Conservation (phyloP, 2,888 invertebrate species). For the Gandaritis pyraliata region DNA sequence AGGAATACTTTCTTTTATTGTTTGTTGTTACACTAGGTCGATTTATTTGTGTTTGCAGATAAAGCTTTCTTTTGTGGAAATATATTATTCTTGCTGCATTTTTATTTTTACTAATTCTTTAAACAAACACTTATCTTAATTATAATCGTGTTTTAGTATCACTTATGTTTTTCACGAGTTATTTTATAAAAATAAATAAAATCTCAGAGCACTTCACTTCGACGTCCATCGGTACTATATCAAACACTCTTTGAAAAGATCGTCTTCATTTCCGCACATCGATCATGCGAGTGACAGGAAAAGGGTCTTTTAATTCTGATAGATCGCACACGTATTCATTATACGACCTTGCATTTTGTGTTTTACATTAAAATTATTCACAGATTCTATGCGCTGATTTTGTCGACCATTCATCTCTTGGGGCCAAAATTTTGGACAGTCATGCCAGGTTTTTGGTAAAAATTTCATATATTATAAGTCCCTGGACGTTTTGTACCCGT, state of each 20-base stretch:
- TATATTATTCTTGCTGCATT: conserved; percentile 13
- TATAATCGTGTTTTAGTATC: too few species aligned
- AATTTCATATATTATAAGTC: background rate
- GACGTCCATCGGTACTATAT: conserved; percentile 59
- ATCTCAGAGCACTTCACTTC: conserved; percentile 27
- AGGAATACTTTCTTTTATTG: conserved; percentile 63
- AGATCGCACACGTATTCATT: conserved; percentile 79
- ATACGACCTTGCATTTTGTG: conserved; percentile 63
- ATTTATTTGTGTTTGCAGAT: conserved; percentile 35
- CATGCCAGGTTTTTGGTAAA: background rate
- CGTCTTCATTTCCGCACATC: conserved; percentile 82
- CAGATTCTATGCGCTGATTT: conserved; percentile 22
- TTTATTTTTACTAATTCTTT: background rate
- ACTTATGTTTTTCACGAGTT: too few species aligned
- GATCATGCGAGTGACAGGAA: conserved; percentile 76
- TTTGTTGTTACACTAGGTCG: conserved; percentile 39
- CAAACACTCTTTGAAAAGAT: conserved; percentile 76
- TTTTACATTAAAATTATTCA: conserved; percentile 25
- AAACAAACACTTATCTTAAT: too few species aligned
- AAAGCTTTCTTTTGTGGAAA: conserved; percentile 26
- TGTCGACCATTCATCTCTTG: conserved; percentile 1
- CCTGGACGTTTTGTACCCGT: too few species aligned
- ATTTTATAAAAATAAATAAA: conserved; percentile 2
- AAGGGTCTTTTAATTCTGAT: conserved; percentile 82
- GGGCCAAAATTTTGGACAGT: conserved; percentile 5